A percentile compares a stretch with the other conserved stretches of the same genome.
Evolutionary conservation across 2,888 invertebrate species (phyloP).

Genomic region (Subacronicta megacephala): DNA sequence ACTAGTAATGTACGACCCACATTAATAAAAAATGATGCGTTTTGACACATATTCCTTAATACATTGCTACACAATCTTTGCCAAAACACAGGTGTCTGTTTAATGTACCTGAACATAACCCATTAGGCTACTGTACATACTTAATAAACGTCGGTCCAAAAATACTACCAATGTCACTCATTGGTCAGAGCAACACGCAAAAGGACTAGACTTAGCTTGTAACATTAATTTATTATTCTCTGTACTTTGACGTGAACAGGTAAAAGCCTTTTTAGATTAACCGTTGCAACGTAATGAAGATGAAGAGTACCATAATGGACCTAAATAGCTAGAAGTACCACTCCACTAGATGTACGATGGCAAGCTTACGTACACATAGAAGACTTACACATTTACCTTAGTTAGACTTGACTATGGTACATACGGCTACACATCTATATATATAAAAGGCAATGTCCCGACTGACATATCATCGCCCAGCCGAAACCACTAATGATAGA

Average conservation of each 20-base stretch:
- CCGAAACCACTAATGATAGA: no score
- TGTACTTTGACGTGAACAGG: constrained; percentile 74
- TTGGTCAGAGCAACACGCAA: constrained; percentile 31
- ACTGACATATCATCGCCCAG: no score
- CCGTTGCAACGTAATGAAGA: constrained; percentile 82
- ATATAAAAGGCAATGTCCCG: no score
- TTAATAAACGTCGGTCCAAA: background rate
- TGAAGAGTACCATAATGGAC: constrained; percentile 76
- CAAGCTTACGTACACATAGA: constrained; percentile 1
- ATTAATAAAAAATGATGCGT: no score
- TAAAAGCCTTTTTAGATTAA: constrained; percentile 83
- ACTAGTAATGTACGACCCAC: no score
- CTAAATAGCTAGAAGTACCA: constrained; percentile 44
- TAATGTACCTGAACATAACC: no score
- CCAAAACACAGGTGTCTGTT: no score
- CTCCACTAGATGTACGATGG: constrained; percentile 27
- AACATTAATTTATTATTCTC: constrained; percentile 77
- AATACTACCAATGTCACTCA: constrained; percentile 17
- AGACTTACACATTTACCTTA: background rate
- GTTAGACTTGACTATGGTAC: background rate
- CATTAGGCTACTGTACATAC: no score
- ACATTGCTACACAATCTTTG: no score
- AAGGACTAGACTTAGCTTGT: constrained; percentile 19
- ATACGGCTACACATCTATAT: no score
- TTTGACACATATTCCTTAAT: no score